A percentile compares a stretch with the other conserved stretches of the same genome.
phyloP scores from a whole-genome alignment of 2,888 invertebrate genomes.

The Quadroppia sp. region DNA sequence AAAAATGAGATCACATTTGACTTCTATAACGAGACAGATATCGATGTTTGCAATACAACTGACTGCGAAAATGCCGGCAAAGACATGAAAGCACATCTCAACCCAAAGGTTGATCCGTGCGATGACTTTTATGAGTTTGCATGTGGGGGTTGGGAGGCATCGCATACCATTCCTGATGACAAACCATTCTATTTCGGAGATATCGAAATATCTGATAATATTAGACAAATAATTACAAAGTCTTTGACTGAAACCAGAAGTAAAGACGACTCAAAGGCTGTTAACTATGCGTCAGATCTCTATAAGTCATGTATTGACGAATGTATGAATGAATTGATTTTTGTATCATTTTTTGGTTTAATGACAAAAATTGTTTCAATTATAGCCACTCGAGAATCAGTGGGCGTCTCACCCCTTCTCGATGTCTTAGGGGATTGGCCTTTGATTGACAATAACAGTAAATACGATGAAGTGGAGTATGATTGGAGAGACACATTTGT shows the following conservation, averaged over 20 bases:
- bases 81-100: background rate
- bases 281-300: constrained; percentile 1
- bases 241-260: background rate
- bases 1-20: no score
- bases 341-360: background rate
- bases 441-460: background rate
- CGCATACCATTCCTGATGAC: constrained; percentile 35
- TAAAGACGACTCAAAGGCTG: background rate
- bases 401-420: constrained; percentile 47
- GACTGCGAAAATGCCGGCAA: constrained; percentile 32
- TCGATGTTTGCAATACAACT: constrained; percentile 22
- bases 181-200: constrained; percentile 23
- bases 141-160: constrained; percentile 38
- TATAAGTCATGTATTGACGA: constrained; percentile 35
- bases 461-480: background rate
- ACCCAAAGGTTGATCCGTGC: constrained; percentile 26
- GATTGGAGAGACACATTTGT: constrained; percentile 10
- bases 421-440: constrained; percentile 40
- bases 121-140: constrained; percentile 40
- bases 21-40: no score
- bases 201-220: constrained; percentile 30
- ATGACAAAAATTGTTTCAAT: background rate
- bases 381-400: constrained; percentile 47
- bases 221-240: background rate
- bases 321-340: background rate